Percentiles rank a stretch among this genome's conserved stretches.
These are phyloP conservation scores for Pyrgus malvae DNA, from an alignment of 2,888 invertebrate species.

Conservation along the genomic window DNA sequence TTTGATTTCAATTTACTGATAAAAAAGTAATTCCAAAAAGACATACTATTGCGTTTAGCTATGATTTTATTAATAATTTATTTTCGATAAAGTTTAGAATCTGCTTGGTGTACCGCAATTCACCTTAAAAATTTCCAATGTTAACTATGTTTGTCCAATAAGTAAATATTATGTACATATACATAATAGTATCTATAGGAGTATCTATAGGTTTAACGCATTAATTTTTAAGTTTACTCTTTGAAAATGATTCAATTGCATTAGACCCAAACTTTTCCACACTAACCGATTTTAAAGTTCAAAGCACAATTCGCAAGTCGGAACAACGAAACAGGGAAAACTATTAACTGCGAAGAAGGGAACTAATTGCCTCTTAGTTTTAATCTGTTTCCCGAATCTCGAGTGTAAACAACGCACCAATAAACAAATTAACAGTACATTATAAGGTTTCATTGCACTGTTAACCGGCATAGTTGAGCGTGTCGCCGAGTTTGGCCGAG, in stretches of 20 bases:
- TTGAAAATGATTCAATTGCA: neutral
- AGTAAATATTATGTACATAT: too few relatives aligned
- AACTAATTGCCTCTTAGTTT: conserved; percentile 24
- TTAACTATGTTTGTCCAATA: too few relatives aligned
- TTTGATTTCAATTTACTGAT: too few relatives aligned
- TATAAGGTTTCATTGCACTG: conserved; percentile 31
- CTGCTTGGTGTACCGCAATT: too few relatives aligned
- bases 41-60: too few relatives aligned
- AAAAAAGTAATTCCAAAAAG: too few relatives aligned
- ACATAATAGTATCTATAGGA: too few relatives aligned
- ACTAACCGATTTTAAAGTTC: conserved; percentile 13
- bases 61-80: too few relatives aligned
- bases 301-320: conserved; percentile 13
- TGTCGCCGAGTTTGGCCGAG: conserved; percentile 26
- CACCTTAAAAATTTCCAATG: too few relatives aligned
- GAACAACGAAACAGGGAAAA: conserved; percentile 15
- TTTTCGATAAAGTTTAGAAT: too few relatives aligned
- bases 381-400: conserved; percentile 21
- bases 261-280: conserved; percentile 1
- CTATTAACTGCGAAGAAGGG: conserved; percentile 20
- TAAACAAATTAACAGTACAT: conserved; percentile 37
- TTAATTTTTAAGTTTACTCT: too few relatives aligned
- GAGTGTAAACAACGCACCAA: conserved; percentile 27
- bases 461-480: conserved; percentile 30
- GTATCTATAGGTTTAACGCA: too few relatives aligned